Evolutionary conservation across 2,888 invertebrate species (phyloP), one percentile per base, ranked within the genome.

Genomic region (Allolobophora icterica): DNA sequence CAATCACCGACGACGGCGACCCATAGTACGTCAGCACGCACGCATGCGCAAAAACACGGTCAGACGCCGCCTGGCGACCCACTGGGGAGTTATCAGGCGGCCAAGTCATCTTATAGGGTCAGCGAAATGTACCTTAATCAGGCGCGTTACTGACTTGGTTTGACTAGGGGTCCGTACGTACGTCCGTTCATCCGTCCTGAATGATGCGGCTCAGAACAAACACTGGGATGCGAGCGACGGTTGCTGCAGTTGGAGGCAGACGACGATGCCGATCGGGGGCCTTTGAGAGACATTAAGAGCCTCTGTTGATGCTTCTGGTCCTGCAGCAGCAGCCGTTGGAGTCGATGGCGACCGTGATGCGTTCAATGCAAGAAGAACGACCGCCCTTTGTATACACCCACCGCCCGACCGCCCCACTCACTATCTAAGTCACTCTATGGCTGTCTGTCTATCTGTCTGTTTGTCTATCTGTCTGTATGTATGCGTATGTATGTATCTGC

Each of bases 301-400:
- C 71, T 52, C 52, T 13, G 30, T 11, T 71, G 71, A 0, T 71
- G 71, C 15, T 71, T 4, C 52, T 52, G 52, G n/a, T 71, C 0
- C 71, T 71, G 71, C 71, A n/a, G 58, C 24, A 24, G 58, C 3
- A 24, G 71, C 71, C n/a, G 71, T 8, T 71, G 71, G 71, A 71
- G 71, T 71, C n/a, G 71, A 71, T 71, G 38, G 38, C 87, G 87
- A 21, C 87, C 87, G 87, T 87, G 87, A 87, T 87, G 87, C 87
- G 38, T 34, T 87, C 87, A 87, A 87, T 87, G 38, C 19, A 35
- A 38, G 87, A 34, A 34, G 84, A 38, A 38, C 87, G 35, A 87
- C 87, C 15, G 8, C 6, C 38, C 87, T 21, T 38, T 38, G 21
- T 38, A 35, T 38, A 17, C 84, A 19, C 35, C 4, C 87, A 6